phyloP scores from a whole-genome alignment of 2,797 vertebrate species.

The Megaceryle alcyon region DNA sequence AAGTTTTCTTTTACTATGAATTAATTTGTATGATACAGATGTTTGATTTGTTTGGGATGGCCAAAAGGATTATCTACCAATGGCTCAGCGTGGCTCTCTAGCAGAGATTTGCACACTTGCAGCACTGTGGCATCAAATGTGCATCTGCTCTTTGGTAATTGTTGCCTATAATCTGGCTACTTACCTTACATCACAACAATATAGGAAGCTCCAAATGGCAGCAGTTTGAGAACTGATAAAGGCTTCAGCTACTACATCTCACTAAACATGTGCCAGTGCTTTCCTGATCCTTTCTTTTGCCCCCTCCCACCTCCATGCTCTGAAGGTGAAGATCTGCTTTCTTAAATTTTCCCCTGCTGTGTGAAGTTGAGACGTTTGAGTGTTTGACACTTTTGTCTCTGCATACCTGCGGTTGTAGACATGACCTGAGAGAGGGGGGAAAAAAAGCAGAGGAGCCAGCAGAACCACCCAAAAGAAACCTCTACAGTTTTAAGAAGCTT shows the following conservation, averaged over 20 bases:
- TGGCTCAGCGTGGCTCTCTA: neutral
- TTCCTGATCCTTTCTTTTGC: neutral
- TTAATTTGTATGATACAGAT: neutral
- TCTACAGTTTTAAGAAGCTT: neutral
- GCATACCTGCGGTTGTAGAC: neutral
- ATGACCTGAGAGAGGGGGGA: neutral
- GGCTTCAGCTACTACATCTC: neutral
- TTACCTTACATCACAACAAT: fast-evolving
- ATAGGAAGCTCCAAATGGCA: neutral
- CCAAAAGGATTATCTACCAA: neutral
- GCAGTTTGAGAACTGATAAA: neutral
- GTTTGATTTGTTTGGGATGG: neutral
- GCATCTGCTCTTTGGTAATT: neutral
- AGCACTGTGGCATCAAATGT: neutral
- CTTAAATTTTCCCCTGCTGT: neutral
- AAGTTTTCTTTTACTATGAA: neutral
- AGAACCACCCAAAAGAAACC: neutral
- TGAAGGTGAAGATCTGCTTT: neutral
- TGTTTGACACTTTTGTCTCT: neutral
- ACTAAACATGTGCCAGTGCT: neutral
- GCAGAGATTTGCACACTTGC: neutral
- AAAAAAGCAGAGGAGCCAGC: neutral
- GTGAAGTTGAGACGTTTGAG: neutral
- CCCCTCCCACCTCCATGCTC: neutral
- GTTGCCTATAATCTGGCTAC: neutral